Evolutionary conservation across 1,140 invertebrate genomes (phyloP).

Genomic region (Dreissena rostriformis): DNA sequence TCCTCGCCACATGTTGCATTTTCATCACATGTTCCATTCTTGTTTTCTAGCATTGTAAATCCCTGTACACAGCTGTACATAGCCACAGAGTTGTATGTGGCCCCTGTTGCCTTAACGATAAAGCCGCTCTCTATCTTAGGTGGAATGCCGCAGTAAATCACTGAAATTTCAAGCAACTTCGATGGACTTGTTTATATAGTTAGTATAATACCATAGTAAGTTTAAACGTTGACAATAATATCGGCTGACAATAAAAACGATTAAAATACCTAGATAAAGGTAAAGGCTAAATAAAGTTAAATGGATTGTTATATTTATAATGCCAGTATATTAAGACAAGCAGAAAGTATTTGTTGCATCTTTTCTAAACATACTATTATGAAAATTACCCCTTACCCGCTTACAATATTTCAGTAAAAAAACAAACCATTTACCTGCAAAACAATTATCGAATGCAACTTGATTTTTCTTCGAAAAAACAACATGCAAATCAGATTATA

Average conservation of each 20-base stretch:
- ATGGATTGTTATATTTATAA: no score
- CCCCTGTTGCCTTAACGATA: slow-evolving; percentile 11
- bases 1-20: slow-evolving; percentile 28
- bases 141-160: slow-evolving; percentile 23
- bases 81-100: slow-evolving; percentile 6
- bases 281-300: not conserved
- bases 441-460: not conserved
- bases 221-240: no score
- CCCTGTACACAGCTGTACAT: slow-evolving; percentile 33
- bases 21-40: slow-evolving; percentile 15
- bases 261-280: not conserved
- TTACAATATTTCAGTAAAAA: no score
- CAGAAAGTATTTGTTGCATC: no score
- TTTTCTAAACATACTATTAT: no score
- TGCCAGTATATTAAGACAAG: no score
- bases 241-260: not conserved
- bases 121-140: slow-evolving; percentile 17
- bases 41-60: not conserved
- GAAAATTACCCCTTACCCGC: no score
- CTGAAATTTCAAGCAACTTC: not conserved
- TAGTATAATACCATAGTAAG: no score
- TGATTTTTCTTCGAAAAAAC: not conserved
- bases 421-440: not conserved
- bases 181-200: no score
- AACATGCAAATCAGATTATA: not conserved